phyloP scores from a whole-genome alignment of 2,797 vertebrate genomes.

The Rhinatrema bivittatum region DNA sequence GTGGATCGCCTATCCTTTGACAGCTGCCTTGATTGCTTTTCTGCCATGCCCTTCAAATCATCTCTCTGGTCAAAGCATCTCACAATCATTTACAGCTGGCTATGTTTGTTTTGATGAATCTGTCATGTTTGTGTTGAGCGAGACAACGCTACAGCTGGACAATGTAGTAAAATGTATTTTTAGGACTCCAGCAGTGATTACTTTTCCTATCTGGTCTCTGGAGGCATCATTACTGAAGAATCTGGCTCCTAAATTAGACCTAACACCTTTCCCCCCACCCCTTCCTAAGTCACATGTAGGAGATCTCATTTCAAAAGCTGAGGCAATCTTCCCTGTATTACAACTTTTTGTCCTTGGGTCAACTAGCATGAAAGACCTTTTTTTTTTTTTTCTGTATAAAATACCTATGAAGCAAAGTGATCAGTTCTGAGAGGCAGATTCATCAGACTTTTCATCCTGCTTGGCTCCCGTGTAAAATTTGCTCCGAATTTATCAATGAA shows the following conservation, averaged over 20 bases:
- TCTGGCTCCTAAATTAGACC: slow-evolving; percentile 31
- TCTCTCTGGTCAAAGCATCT: slow-evolving; percentile 14
- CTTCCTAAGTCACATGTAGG: slow-evolving; percentile 20
- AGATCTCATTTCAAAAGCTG: slow-evolving; percentile 26
- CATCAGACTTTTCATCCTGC: too few relatives aligned
- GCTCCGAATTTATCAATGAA: too few relatives aligned
- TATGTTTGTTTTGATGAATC: slow-evolving; percentile 29
- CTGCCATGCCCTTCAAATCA: slow-evolving; percentile 21
- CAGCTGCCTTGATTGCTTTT: slow-evolving; percentile 12
- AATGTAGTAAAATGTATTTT: slow-evolving; percentile 38
- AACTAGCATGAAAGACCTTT: not conserved
- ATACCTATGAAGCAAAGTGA: too few relatives aligned
- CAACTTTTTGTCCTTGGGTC: slow-evolving; percentile 22
- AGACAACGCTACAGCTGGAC: slow-evolving; percentile 23
- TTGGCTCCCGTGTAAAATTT: too few relatives aligned
- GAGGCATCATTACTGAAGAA: slow-evolving; percentile 28
- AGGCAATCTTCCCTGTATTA: slow-evolving; percentile 5
- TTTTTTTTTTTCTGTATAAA: too few relatives aligned
- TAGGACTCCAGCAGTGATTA: slow-evolving; percentile 26
- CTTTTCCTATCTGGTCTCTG: slow-evolving; percentile 1
- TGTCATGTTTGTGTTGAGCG: slow-evolving; percentile 24
- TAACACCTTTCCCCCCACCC: slow-evolving; percentile 13
- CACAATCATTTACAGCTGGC: slow-evolving; percentile 10
- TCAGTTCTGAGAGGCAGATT: too few relatives aligned
- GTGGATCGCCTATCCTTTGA: slow-evolving; percentile 5